Evolutionary conservation across 2,888 invertebrate genomes (phyloP), one percentile per base, ranked within the genome.

Genomic region (Dryocosmus kuriphilus): DNA sequence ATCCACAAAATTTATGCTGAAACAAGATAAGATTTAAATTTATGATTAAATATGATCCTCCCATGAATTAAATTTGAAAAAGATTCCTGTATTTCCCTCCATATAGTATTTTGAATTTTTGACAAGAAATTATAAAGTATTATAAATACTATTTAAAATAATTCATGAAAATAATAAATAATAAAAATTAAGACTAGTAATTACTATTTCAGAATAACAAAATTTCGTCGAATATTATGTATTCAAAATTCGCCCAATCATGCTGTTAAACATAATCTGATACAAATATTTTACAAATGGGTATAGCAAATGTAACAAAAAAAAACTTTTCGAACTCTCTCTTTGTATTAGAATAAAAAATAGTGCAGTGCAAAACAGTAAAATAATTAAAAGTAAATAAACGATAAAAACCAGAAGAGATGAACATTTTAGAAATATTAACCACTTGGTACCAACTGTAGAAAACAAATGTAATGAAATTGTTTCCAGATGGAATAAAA

Each of bases 11-110:
- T 27, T 67, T 46, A 67, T 46, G 67, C 46, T 24, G 46, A 67
- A 46, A 67, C 27, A 46, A 67, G 41, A 67, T 46, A 67, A 46
- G 41, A 30, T 27, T 41, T 27, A 46, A 46, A 67, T 67, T 67
- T 46, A 46, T 67, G 8, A 19, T 24, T 67, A 24, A 22, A 38
- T 14, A n/a, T 35, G 38, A 65, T 65, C 65, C 9, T 9, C 22
- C 22, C 9, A 55, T 55, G 55, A n/a, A 65, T 22, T 65, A 65
- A 38, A 63, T n/a, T 9, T 63, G 35, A n/a, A 63, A 63, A 35
- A 63, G 19, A 35, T 63, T 30, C 2, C n/a, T 35, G 22, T 63
- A n/a, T 63, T n/a, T 63, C 16, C 35, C 35, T 19, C 11, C 1
- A 3, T 35, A 35, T 35, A 2, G 16, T 16, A 1, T 41, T 16